Evolutionary conservation across 2,888 invertebrate species (phyloP), one percentile per base, ranked within the genome.

Genomic region (Xylocampa areola): DNA sequence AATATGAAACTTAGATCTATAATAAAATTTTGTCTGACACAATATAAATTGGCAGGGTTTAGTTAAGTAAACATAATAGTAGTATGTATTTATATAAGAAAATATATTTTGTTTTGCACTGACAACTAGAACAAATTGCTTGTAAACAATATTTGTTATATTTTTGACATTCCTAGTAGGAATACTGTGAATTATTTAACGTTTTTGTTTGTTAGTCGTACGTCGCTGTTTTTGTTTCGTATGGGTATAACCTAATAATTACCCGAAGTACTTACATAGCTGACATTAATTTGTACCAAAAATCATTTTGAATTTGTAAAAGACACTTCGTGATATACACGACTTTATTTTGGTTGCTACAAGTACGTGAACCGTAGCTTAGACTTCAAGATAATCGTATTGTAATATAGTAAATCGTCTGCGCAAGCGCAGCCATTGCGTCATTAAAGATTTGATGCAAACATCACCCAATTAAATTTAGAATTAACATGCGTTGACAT

Each of bases 1-100:
- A 37, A 60, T 63, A 53, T 16, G n/a, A 27, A 16, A 37, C 30
- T n/a, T 21, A 30, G n/a, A 39, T 17, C 16, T 29, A 23, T 43
- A 2, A 32, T 35, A 23, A 36, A 23, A 33, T 30, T 11, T 48
- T 41, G 19, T 47, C 36, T 19, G 11, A 44, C 16, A 13, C 40
- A 11, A 43, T 32, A 41, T 19, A 35, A 51, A 52, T 55, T 55
- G 50, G 54, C 68, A 71, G 72, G 71, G 54, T 64, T 73, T 70
- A 61, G 40, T 58, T 68, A 60, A 53, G 61, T 44, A 41, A 44
- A 53, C 30, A 29, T 49, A 35, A 48, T 48, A 53, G 25, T 39
- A 57, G 0, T 37, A 48, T 58, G 43, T 55, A 27, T 60, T 44
- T 54, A 35, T 29, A 35, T 36, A 33, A 32, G 25, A 52, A 40